phyloP scores from a whole-genome alignment of 2,888 invertebrate genomes.

The Nezara viridula region DNA sequence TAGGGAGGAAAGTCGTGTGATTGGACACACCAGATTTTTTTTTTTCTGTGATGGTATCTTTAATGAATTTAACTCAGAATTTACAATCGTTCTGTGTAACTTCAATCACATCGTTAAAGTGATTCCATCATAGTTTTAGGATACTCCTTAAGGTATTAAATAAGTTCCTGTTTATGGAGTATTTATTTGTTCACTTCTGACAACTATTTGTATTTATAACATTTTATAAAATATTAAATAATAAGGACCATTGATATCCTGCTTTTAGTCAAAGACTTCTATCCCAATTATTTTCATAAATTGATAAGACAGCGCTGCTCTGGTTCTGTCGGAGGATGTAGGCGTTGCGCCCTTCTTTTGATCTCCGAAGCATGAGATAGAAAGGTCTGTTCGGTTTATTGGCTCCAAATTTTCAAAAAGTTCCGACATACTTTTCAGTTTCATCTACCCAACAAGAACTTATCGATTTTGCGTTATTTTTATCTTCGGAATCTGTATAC shows the following conservation, averaged over 20 bases:
- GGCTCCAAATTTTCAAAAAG: background rate
- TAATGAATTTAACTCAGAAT: too few relatives aligned
- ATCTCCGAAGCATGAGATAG: background rate
- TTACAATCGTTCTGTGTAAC: too few relatives aligned
- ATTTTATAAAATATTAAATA: background rate
- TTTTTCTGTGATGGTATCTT: too few relatives aligned
- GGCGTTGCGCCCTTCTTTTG: slow-evolving; percentile 1
- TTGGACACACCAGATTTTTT: too few relatives aligned
- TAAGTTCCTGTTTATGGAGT: too few relatives aligned
- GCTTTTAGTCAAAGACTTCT: background rate
- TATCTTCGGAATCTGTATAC: background rate
- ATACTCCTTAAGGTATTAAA: too few relatives aligned
- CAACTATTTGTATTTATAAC: too few relatives aligned
- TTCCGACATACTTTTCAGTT: background rate
- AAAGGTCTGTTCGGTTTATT: slow-evolving; percentile 25
- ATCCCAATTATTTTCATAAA: slow-evolving; percentile 12
- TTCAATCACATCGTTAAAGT: too few relatives aligned
- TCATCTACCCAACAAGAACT: background rate
- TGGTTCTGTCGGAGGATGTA: background rate
- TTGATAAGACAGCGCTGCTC: background rate
- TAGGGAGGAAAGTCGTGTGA: too few relatives aligned
- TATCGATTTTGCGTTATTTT: background rate
- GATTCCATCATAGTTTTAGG: too few relatives aligned
- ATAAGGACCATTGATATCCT: background rate
- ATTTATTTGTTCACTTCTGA: too few relatives aligned